A percentile compares a stretch with the other conserved stretches of the same genome.
Conservation (phyloP, 2,888 invertebrate genomes). For the Pollenia angustigena region DNA sequence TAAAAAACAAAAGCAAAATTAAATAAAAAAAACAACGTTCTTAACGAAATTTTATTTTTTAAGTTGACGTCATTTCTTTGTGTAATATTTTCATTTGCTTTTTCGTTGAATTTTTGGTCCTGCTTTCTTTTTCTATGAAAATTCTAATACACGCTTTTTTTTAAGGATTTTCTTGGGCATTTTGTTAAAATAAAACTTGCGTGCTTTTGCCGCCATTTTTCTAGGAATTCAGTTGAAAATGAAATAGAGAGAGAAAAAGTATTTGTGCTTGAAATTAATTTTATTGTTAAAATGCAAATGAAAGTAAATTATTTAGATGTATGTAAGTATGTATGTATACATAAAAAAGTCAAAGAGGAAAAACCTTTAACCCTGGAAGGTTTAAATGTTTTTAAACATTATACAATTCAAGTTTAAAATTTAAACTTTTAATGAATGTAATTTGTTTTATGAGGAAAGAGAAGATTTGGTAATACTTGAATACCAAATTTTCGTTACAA, state of each 20-base stretch:
- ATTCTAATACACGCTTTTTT: slow-evolving; percentile 2
- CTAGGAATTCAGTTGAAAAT: slow-evolving; percentile 29
- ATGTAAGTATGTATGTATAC: neutral
- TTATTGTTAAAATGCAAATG: neutral
- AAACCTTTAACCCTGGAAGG: neutral
- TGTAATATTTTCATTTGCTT: neutral
- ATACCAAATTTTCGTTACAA: no score
- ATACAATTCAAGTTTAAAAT: no score
- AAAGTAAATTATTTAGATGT: neutral
- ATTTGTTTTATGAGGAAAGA: no score
- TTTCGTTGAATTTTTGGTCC: neutral
- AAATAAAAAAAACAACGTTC: neutral
- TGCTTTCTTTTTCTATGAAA: slow-evolving; percentile 11
- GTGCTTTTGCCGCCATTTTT: slow-evolving; percentile 49
- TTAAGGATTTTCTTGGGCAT: neutral
- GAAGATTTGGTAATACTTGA: no score
- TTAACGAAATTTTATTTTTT: neutral
- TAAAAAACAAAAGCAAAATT: neutral
- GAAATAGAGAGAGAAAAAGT: neutral
- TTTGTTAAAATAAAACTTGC: slow-evolving; percentile 37
- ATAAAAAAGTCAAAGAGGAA: neutral
- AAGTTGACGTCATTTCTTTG: slow-evolving; percentile 20
- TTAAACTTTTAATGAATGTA: no score
- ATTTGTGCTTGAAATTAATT: neutral
- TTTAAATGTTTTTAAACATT: no score